Evolutionary conservation across 2,113 vertebrate species (phyloP), one percentile per base, ranked within the genome.

Genomic region (Panthera tigris): DNA sequence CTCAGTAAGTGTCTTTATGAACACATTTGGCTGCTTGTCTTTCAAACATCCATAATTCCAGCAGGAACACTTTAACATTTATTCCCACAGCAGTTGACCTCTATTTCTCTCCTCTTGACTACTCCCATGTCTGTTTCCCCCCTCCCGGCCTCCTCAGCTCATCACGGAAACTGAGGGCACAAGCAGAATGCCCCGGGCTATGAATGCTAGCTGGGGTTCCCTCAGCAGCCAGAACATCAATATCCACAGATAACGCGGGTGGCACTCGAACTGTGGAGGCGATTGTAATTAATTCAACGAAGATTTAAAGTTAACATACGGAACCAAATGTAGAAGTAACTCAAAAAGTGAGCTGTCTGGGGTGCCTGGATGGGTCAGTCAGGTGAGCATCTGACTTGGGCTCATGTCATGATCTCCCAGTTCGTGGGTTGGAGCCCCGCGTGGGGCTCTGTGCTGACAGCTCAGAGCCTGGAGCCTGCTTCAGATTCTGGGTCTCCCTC

Each of bases 21-120:
- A 86, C 92, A 92, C 16, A 96, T 92, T 89, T 96, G 87, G 74
- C 83, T 90, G 29, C 63, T 63, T 89, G 63, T 87, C 90, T 80
- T 95, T 63, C 74, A 79, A 89, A 91, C 52, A 76, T 69, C 68
- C 90, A 96, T 94, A 96, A 83, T 89, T 57, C 63, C n/a, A 83
- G 68, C 92, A 92, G 94, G 87, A 92, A 83, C 39, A 8, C 83
- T 96, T 96, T 96, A 50, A 89, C 74, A 94, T 87, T 55, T 92
- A 94, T 92, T 94, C 86, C 90, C 83, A 96, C 74, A 86, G 63
- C 66, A n/a, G 9, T 19, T 61, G 52, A 27, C 89, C 90, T 94
- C 66, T 80, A 23, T 93, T 55, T 95, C 25, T 89, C 61, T 92
- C n/a, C 69, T 82, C 73, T 92, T 89, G 48, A 57, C 65, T 74